phyloP scores from a whole-genome alignment of 2,113 vertebrate genomes.

The human (Homo sapiens) region DNA sequence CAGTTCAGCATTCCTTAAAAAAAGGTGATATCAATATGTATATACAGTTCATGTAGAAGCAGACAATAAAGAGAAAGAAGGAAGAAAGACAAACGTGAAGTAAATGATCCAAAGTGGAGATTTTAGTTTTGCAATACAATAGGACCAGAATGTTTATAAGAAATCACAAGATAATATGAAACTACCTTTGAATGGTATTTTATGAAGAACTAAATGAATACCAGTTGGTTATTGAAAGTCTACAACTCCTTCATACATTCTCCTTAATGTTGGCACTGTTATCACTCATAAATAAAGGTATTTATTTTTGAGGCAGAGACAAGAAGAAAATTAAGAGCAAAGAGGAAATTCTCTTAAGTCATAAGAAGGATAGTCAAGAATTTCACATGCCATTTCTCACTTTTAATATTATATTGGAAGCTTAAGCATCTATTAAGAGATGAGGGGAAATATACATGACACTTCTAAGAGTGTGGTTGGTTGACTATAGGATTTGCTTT shows the following conservation, averaged over 20 bases:
- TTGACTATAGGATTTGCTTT: background rate
- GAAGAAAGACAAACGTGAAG: background rate
- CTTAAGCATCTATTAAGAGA: background rate
- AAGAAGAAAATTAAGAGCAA: background rate
- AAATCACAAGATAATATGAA: background rate
- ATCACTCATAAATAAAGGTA: rapidly evolving
- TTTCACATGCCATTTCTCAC: background rate
- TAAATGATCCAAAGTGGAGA: background rate
- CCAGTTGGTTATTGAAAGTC: background rate
- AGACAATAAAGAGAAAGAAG: background rate
- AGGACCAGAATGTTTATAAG: background rate
- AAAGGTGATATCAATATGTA: background rate
- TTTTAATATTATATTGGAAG: background rate
- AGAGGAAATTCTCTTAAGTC: background rate
- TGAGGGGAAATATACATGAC: background rate
- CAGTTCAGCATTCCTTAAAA: background rate
- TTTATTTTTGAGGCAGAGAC: background rate
- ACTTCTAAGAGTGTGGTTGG: background rate
- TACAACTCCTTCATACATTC: background rate
- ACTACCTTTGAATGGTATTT: background rate
- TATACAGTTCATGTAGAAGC: background rate
- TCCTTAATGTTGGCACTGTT: background rate
- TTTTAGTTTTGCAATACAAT: background rate
- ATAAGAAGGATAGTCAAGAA: background rate
- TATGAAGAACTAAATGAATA: background rate